Conservation (phyloP, 2,888 invertebrate species). For the Lepidonotus clava region DNA sequence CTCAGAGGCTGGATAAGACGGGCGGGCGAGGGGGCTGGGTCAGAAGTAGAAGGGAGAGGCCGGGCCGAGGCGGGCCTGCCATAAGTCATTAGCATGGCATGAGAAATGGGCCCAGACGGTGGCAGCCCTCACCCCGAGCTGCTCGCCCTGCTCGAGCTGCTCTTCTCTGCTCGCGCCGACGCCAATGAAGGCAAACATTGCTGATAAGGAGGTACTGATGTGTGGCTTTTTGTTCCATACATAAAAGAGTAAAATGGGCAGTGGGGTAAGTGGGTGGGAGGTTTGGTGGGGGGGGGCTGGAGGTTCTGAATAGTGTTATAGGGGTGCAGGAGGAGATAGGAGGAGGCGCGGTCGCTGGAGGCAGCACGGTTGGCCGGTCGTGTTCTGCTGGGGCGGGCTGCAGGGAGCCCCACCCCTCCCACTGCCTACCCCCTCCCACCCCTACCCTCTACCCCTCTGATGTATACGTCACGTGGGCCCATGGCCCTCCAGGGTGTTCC, state of each 20-base stretch:
- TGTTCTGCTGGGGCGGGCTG: too few species aligned
- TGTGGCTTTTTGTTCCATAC: slow-evolving; percentile 43
- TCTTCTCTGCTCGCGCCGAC: neutral
- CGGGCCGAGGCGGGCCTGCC: neutral
- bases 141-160: neutral
- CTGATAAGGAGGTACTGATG: slow-evolving; percentile 43
- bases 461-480: slow-evolving; percentile 10
- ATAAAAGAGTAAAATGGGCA: slow-evolving; percentile 11
- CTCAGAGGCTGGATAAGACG: neutral
- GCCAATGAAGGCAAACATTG: slow-evolving; percentile 15
- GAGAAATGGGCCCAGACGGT: slow-evolving; percentile 8
- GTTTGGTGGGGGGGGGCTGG: neutral
- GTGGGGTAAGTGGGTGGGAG: neutral
- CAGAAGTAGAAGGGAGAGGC: neutral
- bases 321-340: neutral
- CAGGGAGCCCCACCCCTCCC: too few species aligned
- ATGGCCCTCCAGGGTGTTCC: neutral
- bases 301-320: neutral
- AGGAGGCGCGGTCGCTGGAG: neutral
- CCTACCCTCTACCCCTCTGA: neutral
- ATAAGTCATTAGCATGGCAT: slow-evolving; percentile 40
- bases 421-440: too few species aligned
- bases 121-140: neutral
- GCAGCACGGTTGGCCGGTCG: too few species aligned
- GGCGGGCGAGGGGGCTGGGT: neutral